phyloP scores from a whole-genome alignment of 2,797 vertebrate genomes.

The Peromyscus aztecus region DNA sequence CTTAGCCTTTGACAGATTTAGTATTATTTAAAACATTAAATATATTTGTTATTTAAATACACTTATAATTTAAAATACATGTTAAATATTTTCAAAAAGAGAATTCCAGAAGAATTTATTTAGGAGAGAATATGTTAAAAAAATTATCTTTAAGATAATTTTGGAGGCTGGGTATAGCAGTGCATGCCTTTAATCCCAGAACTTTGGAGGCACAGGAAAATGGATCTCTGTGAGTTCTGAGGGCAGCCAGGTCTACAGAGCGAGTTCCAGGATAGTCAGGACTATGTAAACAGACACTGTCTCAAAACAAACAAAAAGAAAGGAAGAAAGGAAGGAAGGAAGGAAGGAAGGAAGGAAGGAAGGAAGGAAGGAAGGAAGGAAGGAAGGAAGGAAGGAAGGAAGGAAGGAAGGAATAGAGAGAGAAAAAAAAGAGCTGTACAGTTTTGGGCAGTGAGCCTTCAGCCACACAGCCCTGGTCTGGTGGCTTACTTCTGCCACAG shows the following conservation, averaged over 20 bases:
- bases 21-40: constrained; percentile 50
- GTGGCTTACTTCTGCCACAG: not conserved
- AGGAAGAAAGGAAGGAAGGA: not conserved
- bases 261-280: not conserved
- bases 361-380: no score
- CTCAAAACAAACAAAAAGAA: not conserved
- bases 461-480: not conserved
- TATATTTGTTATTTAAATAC: not conserved
- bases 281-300: not conserved
- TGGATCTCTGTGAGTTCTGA: not conserved
- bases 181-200: not conserved
- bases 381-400: no score
- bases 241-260: not conserved
- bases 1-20: constrained; percentile 38
- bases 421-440: not conserved
- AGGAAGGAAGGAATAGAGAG: no score
- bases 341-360: no score
- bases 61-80: not conserved
- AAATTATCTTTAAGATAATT: constrained; percentile 38
- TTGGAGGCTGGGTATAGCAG: not conserved
- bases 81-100: constrained; percentile 16
- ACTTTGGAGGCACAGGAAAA: not conserved
- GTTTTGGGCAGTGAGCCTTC: not conserved
- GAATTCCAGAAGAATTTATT: constrained; percentile 38
- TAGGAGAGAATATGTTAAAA: constrained; percentile 17